Conservation (phyloP, 2,888 invertebrate species). For the Osmoderma eremita region DNA sequence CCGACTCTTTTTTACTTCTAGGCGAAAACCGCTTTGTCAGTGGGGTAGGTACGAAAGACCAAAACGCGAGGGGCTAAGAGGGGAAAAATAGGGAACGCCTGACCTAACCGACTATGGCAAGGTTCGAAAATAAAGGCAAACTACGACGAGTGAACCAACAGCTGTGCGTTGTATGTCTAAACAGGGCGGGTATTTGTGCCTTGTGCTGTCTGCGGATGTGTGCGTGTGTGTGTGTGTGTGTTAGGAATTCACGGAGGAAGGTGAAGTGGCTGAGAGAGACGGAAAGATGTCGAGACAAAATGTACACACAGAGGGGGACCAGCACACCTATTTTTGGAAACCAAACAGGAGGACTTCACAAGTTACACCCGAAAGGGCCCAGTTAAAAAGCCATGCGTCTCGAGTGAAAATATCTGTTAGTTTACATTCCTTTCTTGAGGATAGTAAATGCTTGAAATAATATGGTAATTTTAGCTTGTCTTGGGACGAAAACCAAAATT, state of each 20-base stretch:
- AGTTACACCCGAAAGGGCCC: too few relatives aligned
- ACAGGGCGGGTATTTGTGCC: not conserved
- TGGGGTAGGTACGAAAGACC: conserved; percentile 41
- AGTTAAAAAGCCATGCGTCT: too few relatives aligned
- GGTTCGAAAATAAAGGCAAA: conserved; percentile 7
- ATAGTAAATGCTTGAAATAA: too few relatives aligned
- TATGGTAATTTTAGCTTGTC: too few relatives aligned
- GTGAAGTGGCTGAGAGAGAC: too few relatives aligned
- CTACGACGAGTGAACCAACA: conserved; percentile 12
- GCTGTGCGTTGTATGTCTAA: conserved; percentile 31
- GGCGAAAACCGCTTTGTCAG: conserved; percentile 42
- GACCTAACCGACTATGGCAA: conserved; percentile 6
- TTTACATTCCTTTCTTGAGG: too few relatives aligned
- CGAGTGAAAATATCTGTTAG: too few relatives aligned
- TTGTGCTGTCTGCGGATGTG: not conserved
- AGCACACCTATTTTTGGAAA: conserved; percentile 36
- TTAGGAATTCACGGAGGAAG: conserved; percentile 37
- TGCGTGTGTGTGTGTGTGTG: not conserved
- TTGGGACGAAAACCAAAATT: too few relatives aligned
- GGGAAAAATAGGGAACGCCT: conserved; percentile 17
- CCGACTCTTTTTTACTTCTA: too few relatives aligned
- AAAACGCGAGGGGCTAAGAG: conserved; percentile 27
- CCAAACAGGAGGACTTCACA: conserved; percentile 25
- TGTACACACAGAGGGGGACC: conserved; percentile 1
- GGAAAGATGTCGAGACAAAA: too few relatives aligned